Evolutionary conservation across 2,797 vertebrate genomes (phyloP).

Genomic region (Halcyon chelicuti): DNA sequence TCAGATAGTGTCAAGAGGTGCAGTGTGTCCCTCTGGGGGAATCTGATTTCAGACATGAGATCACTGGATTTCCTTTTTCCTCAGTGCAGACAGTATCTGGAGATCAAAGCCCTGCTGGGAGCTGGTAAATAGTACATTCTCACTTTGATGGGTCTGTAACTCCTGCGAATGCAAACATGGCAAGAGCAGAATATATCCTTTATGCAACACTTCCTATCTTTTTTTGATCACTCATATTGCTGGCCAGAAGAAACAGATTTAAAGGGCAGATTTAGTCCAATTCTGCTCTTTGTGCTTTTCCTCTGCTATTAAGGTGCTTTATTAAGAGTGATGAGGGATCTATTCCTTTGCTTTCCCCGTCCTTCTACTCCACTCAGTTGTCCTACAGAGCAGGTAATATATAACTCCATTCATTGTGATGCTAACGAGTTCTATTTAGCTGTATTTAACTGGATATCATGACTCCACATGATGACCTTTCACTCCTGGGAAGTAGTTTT

Average conservation of each 20-base stretch:
- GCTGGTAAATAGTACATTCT: slow-evolving; percentile 76
- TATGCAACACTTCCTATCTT: slow-evolving; percentile 54
- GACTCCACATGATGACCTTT: slow-evolving; percentile 79
- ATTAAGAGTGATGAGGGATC: slow-evolving; percentile 70
- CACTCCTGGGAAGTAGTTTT: slow-evolving; percentile 84
- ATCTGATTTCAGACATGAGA: slow-evolving; percentile 64
- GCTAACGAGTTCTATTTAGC: slow-evolving; percentile 84
- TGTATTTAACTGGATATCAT: slow-evolving; percentile 83
- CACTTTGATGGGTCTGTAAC: slow-evolving; percentile 66
- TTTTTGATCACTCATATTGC: slow-evolving; percentile 65
- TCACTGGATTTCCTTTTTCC: slow-evolving; percentile 70
- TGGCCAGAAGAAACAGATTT: slow-evolving; percentile 69
- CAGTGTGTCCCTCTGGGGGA: slow-evolving; percentile 19
- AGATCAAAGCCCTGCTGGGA: slow-evolving; percentile 79
- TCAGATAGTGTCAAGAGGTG: slow-evolving; percentile 52
- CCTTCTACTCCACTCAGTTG: slow-evolving; percentile 34
- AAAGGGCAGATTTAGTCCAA: slow-evolving; percentile 66
- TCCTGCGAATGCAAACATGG: slow-evolving; percentile 59
- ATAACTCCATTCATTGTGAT: slow-evolving; percentile 83
- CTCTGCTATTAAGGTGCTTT: slow-evolving; percentile 47
- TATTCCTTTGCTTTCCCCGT: slow-evolving; percentile 27
- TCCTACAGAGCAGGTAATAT: slow-evolving; percentile 80
- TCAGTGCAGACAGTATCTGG: slow-evolving; percentile 67
- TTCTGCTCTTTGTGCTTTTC: slow-evolving; percentile 63
- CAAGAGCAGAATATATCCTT: slow-evolving; percentile 72